A percentile compares a stretch with the other conserved stretches of the same genome.
Conservation (phyloP, 2,113 vertebrate genomes). For the Phalacrocorax aristotelis region DNA sequence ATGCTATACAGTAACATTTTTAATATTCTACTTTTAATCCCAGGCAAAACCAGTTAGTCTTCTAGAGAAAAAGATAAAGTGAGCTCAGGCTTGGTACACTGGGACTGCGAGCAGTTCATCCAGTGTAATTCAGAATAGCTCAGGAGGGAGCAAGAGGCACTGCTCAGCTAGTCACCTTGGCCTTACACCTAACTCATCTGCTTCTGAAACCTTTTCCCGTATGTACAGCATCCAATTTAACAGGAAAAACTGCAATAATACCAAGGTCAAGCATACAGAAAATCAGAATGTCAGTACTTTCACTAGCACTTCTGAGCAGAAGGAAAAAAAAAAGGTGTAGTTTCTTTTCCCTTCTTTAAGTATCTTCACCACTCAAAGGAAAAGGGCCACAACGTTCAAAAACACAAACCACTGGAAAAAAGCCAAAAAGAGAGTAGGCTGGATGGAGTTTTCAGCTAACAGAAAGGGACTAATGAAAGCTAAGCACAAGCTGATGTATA, state of each 20-base stretch:
- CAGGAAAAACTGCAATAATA: background rate
- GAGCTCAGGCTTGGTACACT: background rate
- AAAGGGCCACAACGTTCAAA: background rate
- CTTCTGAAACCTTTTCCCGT: background rate
- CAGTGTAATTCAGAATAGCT: background rate
- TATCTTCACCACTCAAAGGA: background rate
- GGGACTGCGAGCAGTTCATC: rapidly evolving
- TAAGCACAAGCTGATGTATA: background rate
- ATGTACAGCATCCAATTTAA: background rate
- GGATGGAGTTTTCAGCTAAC: background rate
- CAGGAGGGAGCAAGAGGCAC: background rate
- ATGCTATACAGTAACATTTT: background rate
- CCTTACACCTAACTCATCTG: background rate
- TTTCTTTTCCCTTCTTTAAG: background rate
- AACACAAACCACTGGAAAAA: background rate
- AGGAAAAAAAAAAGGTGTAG: background rate
- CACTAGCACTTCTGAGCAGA: background rate
- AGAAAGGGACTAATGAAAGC: background rate
- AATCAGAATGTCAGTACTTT: rapidly evolving
- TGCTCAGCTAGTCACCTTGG: background rate
- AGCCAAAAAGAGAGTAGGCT: background rate
- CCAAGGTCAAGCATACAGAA: background rate
- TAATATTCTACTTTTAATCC: background rate
- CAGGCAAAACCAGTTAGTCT: background rate
- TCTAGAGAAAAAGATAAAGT: background rate